Evolutionary conservation across 2,888 invertebrate genomes (phyloP), one percentile per base, ranked within the genome.

Genomic region (Athripsodes cinereus): DNA sequence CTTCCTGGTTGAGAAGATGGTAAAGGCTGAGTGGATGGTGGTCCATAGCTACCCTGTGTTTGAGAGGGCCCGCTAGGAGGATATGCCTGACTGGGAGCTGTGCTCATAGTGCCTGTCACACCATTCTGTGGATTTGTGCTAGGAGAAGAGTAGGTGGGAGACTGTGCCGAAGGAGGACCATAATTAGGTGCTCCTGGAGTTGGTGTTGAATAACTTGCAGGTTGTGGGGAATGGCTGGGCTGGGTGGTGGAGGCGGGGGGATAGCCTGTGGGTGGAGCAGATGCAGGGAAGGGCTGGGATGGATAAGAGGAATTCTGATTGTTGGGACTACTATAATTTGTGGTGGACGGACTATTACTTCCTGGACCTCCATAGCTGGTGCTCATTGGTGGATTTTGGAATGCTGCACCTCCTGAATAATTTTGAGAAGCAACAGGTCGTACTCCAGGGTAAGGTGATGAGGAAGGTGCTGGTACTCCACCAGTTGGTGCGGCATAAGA

Each of bases 121-220:
- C 78, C 80, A 67, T 74, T 80, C 26, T 74, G 71, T 53, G 69
- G 69, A 58, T 68, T 74, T 26, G 81, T 72, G 66, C 68, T 75
- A 1, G 83, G 82, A 61, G 85, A 83, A 55, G 86, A 85, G 56
- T 81, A 80, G 20, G 83, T 81, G 1, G 85, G 82, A 1, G 85
- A 82, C 67, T 84, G 83, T 22, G 83, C 81, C 66, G 85, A 79
- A 57, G 81, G 82, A n/a, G 85, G 81, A 1, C 84, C 82, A 70
- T 84, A 85, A 22, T 84, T 84, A 68, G 71, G 74, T 70, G 64
- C 76, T 65, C 68, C 82, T 67, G 74, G 75, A 1, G 83, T 81
- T 68, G 84, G 85, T 44, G 76, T 73, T 18, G 79, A 73, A 66
- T 85, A 84, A 6, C 78, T 79, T 65, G 79, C 72, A 72, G 81